Evolutionary conservation across 2,888 invertebrate genomes (phyloP).

Genomic region (Athalia rosae): DNA sequence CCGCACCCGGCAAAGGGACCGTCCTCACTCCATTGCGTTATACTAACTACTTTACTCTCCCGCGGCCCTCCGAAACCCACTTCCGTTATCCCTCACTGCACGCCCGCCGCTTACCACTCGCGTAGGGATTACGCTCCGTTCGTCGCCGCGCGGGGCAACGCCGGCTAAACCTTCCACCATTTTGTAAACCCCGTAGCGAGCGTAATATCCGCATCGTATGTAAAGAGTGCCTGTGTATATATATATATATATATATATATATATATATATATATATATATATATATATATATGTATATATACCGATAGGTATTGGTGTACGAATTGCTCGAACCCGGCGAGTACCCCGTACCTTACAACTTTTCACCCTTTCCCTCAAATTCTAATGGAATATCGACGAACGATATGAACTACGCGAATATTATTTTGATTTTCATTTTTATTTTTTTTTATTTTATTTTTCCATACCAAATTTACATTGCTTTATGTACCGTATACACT

Average conservation of each 20-base stretch:
- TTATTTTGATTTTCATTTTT: too few relatives aligned
- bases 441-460: too few relatives aligned
- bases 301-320: too few relatives aligned
- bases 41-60: conserved; percentile 46
- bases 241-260: too few relatives aligned
- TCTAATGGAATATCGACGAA: neutral
- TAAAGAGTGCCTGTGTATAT: neutral
- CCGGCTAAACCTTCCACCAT: conserved; percentile 4
- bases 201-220: neutral
- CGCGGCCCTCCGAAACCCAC: neutral
- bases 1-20: conserved; percentile 21
- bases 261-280: too few relatives aligned
- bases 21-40: conserved; percentile 41
- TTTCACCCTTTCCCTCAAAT: neutral
- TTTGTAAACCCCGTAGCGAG: conserved; percentile 11
- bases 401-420: too few relatives aligned
- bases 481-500: too few relatives aligned
- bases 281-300: too few relatives aligned
- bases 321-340: too few relatives aligned
- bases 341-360: neutral
- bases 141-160: too few relatives aligned
- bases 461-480: too few relatives aligned
- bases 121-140: neutral
- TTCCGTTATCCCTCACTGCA: neutral
- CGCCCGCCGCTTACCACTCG: conserved; percentile 9